Conservation (phyloP, 2,888 invertebrate species). For the Artemia sinica region DNA sequence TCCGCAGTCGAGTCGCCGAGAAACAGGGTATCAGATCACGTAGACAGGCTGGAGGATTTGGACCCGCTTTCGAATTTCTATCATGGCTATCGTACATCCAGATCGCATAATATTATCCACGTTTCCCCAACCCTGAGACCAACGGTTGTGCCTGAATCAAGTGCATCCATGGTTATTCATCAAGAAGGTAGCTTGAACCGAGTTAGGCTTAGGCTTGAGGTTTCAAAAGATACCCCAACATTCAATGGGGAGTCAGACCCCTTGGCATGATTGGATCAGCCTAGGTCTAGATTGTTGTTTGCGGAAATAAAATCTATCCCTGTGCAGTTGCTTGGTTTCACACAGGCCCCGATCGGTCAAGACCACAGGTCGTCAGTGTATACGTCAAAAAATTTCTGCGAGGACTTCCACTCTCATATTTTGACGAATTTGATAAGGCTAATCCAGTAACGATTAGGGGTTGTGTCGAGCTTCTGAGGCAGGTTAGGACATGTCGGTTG, state of each 20-base stretch:
- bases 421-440: neutral
- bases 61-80: too few relatives aligned
- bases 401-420: neutral
- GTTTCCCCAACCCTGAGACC: neutral
- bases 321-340: neutral
- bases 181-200: neutral
- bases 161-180: neutral
- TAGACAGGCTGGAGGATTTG: too few relatives aligned
- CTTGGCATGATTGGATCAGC: neutral
- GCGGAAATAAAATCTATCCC: neutral
- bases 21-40: too few relatives aligned
- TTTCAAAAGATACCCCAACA: conserved; percentile 1
- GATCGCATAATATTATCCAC: too few relatives aligned
- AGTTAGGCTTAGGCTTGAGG: neutral
- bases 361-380: neutral
- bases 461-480: neutral
- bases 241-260: too few relatives aligned
- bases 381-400: neutral
- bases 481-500: too few relatives aligned
- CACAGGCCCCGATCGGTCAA: neutral
- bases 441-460: neutral
- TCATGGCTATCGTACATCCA: too few relatives aligned
- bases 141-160: neutral
- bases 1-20: too few relatives aligned
- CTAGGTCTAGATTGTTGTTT: neutral